A percentile compares a stretch with the other conserved stretches of the same genome.
These are phyloP conservation scores for Alca torda DNA, from an alignment of 2,797 vertebrate genomes.

Conservation along the genomic window DNA sequence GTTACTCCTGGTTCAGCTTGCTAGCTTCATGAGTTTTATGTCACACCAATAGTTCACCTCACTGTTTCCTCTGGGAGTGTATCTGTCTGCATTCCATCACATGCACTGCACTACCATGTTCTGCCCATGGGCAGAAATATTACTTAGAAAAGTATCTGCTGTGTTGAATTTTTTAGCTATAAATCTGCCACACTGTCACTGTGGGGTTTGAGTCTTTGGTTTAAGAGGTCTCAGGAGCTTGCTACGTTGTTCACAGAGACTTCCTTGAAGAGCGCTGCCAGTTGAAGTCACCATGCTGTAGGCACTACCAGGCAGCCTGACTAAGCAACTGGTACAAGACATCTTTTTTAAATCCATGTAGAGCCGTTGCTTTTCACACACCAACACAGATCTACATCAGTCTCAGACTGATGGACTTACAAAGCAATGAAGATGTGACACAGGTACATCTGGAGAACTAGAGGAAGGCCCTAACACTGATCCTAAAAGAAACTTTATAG, in stretches of 20 bases:
- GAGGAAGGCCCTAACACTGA: neutral
- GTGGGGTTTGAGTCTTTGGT: neutral
- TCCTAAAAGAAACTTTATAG: neutral
- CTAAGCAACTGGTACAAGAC: neutral
- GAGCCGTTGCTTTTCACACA: neutral
- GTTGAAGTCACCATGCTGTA: neutral
- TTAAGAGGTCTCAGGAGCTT: neutral
- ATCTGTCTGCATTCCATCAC: neutral
- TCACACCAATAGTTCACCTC: neutral
- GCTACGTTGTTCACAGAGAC: neutral
- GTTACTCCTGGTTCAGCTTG: neutral
- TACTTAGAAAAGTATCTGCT: neutral
- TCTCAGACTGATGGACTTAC: neutral
- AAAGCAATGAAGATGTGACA: neutral
- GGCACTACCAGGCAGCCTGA: neutral
- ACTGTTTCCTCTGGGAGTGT: accelerated
- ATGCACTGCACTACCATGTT: neutral
- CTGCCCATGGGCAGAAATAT: neutral
- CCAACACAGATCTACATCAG: neutral
- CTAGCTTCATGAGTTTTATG: neutral
- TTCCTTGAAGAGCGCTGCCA: neutral
- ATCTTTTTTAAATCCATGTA: neutral
- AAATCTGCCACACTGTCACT: neutral
- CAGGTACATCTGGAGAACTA: neutral
- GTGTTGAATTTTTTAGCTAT: neutral